These are phyloP conservation scores for Girardinichthys multiradiatus DNA, from an alignment of 2,113 vertebrate species.

Conservation along the genomic window DNA sequence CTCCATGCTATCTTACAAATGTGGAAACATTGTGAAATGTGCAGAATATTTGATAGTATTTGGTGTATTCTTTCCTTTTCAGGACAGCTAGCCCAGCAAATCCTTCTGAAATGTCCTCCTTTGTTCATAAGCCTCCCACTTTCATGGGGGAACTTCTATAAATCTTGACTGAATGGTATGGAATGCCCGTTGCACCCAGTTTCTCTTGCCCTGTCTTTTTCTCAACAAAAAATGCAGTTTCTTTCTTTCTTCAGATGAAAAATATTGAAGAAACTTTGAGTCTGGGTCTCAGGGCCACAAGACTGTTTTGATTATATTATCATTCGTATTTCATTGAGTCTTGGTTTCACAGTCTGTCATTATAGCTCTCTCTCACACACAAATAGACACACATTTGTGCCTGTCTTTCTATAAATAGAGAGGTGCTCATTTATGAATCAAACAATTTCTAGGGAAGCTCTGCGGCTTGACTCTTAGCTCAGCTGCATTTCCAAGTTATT, in stretches of 20 bases:
- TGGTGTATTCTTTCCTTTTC: background rate
- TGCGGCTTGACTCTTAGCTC: background rate
- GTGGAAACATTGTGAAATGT: conserved; percentile 23
- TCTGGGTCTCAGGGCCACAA: conserved; percentile 9
- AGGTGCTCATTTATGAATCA: conserved; percentile 20
- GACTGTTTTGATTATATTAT: conserved; percentile 23
- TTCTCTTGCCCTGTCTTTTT: background rate
- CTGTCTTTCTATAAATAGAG: conserved; percentile 26
- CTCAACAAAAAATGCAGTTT: conserved; percentile 14
- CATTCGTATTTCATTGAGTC: conserved; percentile 57
- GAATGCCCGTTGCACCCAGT: conserved; percentile 32
- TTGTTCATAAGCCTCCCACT: background rate
- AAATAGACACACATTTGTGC: conserved; percentile 23
- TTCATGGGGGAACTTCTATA: conserved; percentile 11
- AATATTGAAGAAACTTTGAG: conserved; percentile 20
- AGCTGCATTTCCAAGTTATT: background rate
- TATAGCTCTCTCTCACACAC: conserved; percentile 29
- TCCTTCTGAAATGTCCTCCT: conserved; percentile 15
- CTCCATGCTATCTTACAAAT: conserved; percentile 8
- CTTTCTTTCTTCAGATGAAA: conserved; percentile 41
- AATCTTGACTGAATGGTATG: conserved; percentile 43
- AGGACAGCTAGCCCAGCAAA: background rate
- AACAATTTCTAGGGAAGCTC: background rate
- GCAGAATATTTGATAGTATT: background rate
- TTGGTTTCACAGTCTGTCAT: conserved; percentile 52